Conservation (phyloP, 2,113 vertebrate species). For the Propithecus coquereli region DNA sequence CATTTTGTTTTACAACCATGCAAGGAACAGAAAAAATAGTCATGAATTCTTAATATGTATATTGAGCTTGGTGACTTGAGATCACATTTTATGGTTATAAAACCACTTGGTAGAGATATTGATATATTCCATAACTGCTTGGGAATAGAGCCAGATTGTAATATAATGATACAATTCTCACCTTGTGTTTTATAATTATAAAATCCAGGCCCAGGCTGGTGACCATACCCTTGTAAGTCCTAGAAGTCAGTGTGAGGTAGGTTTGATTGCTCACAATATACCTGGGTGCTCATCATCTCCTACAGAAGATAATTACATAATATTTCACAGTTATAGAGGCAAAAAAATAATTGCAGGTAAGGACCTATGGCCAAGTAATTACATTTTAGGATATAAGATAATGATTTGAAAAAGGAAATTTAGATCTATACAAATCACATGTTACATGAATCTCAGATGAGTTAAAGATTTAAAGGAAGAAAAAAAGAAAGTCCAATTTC, state of each 20-base stretch:
- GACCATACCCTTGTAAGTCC: neutral
- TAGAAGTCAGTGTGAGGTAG: neutral
- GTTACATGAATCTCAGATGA: neutral
- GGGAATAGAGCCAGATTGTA: neutral
- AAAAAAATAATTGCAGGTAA: neutral
- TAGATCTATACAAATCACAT: neutral
- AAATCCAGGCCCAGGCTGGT: neutral
- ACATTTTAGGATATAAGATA: neutral
- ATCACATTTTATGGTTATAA: neutral
- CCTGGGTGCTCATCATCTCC: neutral
- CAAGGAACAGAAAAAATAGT: neutral
- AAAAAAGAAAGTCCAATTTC: neutral
- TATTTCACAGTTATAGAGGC: neutral
- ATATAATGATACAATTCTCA: neutral
- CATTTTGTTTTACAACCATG: neutral
- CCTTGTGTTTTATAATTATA: neutral
- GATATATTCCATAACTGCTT: too few relatives aligned
- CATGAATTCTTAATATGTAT: neutral
- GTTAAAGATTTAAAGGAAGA: neutral
- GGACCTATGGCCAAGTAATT: neutral
- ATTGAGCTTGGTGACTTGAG: neutral
- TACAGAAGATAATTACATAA: neutral
- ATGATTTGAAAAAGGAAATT: neutral
- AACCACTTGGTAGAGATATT: neutral
- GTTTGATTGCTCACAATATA: neutral